phyloP scores from a whole-genome alignment of 2,113 vertebrate genomes.

The Sander vitreus region DNA sequence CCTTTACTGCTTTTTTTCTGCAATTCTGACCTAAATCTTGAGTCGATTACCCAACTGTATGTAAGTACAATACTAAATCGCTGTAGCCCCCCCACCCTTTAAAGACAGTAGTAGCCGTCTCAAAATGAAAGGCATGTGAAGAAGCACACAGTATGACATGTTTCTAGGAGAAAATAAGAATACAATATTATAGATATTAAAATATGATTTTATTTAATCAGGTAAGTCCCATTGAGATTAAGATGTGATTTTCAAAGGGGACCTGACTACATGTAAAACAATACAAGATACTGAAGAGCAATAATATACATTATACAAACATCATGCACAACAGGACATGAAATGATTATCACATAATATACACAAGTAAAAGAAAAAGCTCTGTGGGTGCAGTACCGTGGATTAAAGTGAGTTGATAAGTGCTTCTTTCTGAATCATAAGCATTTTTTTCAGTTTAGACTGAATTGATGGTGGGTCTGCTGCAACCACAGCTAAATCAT shows the following conservation, averaged over 20 bases:
- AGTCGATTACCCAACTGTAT: background rate
- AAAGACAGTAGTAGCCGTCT: background rate
- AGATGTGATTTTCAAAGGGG: background rate
- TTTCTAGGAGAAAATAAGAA: background rate
- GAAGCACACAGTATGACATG: background rate
- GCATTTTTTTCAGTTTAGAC: background rate
- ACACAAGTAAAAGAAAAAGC: background rate
- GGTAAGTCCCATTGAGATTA: background rate
- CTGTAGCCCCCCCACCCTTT: background rate
- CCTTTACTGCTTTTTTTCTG: background rate
- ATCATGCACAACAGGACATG: background rate
- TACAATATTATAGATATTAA: background rate
- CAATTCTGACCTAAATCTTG: background rate
- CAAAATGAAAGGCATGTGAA: background rate
- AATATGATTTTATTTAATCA: too few species aligned
- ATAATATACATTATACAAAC: background rate
- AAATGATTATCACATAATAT: background rate
- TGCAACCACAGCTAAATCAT: background rate
- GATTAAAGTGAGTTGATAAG: background rate
- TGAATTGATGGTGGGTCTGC: background rate
- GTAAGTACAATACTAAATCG: background rate
- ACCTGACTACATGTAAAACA: background rate
- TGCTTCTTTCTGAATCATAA: background rate
- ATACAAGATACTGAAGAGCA: background rate
- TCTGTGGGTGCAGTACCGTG: background rate